These are phyloP conservation scores for Coptodon bakossiorum DNA, from an alignment of 2,113 vertebrate species.

Conservation along the genomic window DNA sequence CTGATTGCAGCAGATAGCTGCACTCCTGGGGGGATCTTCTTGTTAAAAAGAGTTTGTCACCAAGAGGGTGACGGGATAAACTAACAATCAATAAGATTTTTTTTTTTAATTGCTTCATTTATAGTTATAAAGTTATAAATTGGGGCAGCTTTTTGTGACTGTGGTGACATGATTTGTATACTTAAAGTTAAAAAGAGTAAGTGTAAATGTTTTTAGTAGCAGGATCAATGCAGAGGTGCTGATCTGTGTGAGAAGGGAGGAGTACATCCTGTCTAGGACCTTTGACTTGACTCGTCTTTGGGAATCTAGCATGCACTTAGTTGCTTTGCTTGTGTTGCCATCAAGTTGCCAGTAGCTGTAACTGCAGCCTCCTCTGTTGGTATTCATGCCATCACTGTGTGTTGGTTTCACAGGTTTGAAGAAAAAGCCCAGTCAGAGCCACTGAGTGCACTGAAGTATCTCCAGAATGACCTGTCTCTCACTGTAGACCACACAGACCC, in stretches of 20 bases:
- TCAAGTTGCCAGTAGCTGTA: conserved; percentile 20
- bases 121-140: not conserved
- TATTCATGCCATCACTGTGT: not conserved
- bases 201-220: not conserved
- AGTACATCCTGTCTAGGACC: not conserved
- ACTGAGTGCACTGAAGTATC: conserved; percentile 91
- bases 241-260: not conserved
- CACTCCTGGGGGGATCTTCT: not conserved
- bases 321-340: not conserved
- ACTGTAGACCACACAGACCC: conserved; percentile 98
- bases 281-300: not conserved
- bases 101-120: not conserved
- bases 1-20: not conserved
- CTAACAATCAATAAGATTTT: fast-evolving
- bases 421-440: conserved; percentile 96
- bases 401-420: conserved; percentile 81
- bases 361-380: not conserved
- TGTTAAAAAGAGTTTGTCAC: not conserved
- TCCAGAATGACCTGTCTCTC: conserved; percentile 94
- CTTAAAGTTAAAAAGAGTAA: not conserved
- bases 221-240: not conserved
- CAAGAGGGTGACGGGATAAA: not conserved
- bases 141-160: not conserved
- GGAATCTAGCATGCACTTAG: not conserved
- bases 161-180: not conserved